Base-by-base conservation (phyloP, 2,113 vertebrate genomes). In the Calidris pygmaea region DNA sequence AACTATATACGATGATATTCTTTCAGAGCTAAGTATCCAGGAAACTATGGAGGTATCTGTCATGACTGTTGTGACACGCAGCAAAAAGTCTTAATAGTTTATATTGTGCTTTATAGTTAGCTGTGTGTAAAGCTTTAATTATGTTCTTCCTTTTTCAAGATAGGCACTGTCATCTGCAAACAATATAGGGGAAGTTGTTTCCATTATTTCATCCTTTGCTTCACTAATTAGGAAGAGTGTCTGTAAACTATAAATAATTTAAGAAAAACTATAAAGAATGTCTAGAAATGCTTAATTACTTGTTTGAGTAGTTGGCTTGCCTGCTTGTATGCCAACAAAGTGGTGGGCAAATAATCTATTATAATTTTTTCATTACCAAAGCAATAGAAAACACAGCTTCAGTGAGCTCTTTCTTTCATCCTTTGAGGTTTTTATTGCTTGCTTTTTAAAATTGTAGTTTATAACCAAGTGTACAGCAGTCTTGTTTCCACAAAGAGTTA, bases 281-380 rank as follows among this genome's bases (percentile, higher is more conserved):
- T 58, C 78, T 87, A 93, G 87, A 90, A 90, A 60, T 87, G 35
- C 14, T 89, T 84, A 71, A 88, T 96, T 89, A 59, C 3, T 23
- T 63, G n/a, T 91, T 70, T 87, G 70, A 93, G 30, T 84, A 34
- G 23, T 71, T 74, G 18, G 47, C 41, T 86, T 68, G 62, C 35
- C 75, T 83, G 22, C 71, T 73, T 86, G 34, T 70, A 14, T 29
- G 55, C 47, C 63, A 80, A 0, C 53, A 70, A 74, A 92, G 27
- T 29, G n/a, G 27, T 56, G 66, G 83, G 59, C 55, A 85, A 62
- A 87, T 89, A 48, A 7, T 90, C 85, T 21, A 45, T 62, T 91
- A n/a, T 41, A 56, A 6, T 77, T 73, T 12, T 81, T 47, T 74
- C 48, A 35, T 90, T 96, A 58, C 63, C 72, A 73, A 71, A 86